These are phyloP conservation scores for Danio rerio DNA, from an alignment of 2,113 vertebrate genomes.

Conservation along the genomic window DNA sequence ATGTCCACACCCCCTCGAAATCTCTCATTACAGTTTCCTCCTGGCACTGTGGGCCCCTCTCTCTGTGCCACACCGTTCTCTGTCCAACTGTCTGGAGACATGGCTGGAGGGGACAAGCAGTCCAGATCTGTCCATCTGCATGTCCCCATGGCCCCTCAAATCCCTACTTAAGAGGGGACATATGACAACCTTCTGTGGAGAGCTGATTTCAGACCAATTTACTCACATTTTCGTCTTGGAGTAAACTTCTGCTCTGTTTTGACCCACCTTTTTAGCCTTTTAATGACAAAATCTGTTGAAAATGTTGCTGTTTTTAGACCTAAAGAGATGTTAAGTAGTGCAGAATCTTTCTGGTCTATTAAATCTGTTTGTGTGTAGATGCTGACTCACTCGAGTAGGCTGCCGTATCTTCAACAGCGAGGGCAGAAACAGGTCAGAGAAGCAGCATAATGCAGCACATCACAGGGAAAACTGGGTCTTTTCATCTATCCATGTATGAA, in stretches of 20 bases:
- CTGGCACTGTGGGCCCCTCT: constrained; percentile 41
- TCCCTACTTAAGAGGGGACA: constrained; percentile 32
- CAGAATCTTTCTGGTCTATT: constrained; percentile 25
- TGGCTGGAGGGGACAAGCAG: constrained; percentile 56
- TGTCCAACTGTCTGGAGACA: constrained; percentile 41
- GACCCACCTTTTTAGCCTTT: neutral
- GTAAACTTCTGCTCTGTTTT: neutral
- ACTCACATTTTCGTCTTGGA: neutral
- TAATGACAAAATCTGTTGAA: neutral
- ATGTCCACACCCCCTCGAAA: constrained; percentile 7
- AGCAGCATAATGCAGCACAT: neutral
- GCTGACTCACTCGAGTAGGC: constrained; percentile 49
- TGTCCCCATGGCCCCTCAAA: constrained; percentile 45
- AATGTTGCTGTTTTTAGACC: constrained; percentile 13
- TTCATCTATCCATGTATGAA: constrained; percentile 4
- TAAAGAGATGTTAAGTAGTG: constrained; percentile 5
- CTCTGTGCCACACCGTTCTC: constrained; percentile 13
- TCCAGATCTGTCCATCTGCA: constrained; percentile 56
- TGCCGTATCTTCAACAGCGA: constrained; percentile 14
- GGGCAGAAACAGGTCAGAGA: constrained; percentile 17
- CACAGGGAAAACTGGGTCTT: neutral
- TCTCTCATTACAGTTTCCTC: constrained; percentile 50
- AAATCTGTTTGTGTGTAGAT: neutral
- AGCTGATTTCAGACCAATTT: constrained; percentile 28
- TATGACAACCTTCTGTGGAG: constrained; percentile 23